phyloP scores from a whole-genome alignment of 1,140 invertebrate genomes.

The Temnothorax nylanderi region DNA sequence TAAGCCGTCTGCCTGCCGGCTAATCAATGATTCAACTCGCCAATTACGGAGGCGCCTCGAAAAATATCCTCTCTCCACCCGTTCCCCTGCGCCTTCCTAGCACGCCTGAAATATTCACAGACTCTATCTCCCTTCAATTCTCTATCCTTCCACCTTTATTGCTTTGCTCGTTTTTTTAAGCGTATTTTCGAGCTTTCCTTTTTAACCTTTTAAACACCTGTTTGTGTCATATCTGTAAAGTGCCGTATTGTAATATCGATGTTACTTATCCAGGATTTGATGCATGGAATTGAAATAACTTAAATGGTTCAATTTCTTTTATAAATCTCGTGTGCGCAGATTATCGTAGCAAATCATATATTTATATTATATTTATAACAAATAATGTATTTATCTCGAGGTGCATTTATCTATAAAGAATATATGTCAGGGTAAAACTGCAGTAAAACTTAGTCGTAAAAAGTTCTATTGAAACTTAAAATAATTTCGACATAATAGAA shows the following conservation, averaged over 20 bases:
- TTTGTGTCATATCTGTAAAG: not conserved
- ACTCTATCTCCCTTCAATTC: conserved; percentile 63
- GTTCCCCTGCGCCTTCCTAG: conserved; percentile 26
- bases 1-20: conserved; percentile 77
- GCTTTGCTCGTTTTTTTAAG: conserved; percentile 30
- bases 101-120: conserved; percentile 76
- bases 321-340: not conserved
- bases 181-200: not conserved
- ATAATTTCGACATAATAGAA: conserved; percentile 16
- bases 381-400: not conserved
- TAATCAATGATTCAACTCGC: conserved; percentile 82
- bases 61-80: conserved; percentile 73
- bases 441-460: not conserved
- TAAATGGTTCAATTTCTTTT: not conserved
- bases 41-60: conserved; percentile 80
- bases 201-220: conserved; percentile 1
- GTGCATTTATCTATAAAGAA: not conserved
- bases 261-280: not conserved
- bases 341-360: not conserved
- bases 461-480: not conserved
- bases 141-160: conserved; percentile 50
- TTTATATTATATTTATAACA: not conserved
- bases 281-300: not conserved
- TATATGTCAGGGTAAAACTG: not conserved
- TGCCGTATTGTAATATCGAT: not conserved